phyloP scores from a whole-genome alignment of 2,888 invertebrate genomes.

The Tuberolachnus salignus region DNA sequence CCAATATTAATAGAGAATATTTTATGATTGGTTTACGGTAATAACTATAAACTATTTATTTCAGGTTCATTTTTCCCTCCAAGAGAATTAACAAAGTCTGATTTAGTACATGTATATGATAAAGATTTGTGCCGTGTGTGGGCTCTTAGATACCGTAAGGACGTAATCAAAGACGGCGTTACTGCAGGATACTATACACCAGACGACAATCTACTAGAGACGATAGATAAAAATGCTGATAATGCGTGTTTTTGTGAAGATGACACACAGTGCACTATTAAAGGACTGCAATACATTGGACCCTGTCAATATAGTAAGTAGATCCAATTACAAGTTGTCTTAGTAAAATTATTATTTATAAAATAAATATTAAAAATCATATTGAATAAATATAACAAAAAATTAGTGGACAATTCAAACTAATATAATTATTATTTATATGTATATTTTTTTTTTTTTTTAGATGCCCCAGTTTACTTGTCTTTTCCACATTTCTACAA shows the following conservation, averaged over 20 bases:
- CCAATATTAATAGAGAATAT: too few species aligned
- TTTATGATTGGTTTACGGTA: too few species aligned
- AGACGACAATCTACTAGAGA: constrained; percentile 70
- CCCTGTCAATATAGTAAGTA: constrained; percentile 83
- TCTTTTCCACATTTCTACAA: constrained; percentile 90
- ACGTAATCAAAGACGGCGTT: constrained; percentile 74
- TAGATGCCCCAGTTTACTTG: constrained; percentile 85
- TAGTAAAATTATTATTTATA: background rate
- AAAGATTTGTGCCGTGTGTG: constrained; percentile 84
- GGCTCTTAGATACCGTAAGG: constrained; percentile 74
- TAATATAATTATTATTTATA: constrained; percentile 16
- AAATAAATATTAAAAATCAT: background rate
- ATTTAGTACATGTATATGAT: constrained; percentile 79
- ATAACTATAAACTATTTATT: constrained; percentile 50
- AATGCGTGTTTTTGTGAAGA: constrained; percentile 80
- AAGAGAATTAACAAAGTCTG: constrained; percentile 71
- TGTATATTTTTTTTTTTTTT: too few species aligned
- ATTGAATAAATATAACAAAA: background rate
- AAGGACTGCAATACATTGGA: constrained; percentile 83
- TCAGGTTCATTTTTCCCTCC: constrained; percentile 84
- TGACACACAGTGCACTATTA: constrained; percentile 71
- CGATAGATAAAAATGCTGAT: constrained; percentile 70
- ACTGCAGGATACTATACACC: constrained; percentile 68
- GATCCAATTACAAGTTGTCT: too few species aligned
- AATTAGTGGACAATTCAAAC: background rate